These are phyloP conservation scores for Euthynnus affinis DNA, from an alignment of 2,797 vertebrate species.

Conservation along the genomic window DNA sequence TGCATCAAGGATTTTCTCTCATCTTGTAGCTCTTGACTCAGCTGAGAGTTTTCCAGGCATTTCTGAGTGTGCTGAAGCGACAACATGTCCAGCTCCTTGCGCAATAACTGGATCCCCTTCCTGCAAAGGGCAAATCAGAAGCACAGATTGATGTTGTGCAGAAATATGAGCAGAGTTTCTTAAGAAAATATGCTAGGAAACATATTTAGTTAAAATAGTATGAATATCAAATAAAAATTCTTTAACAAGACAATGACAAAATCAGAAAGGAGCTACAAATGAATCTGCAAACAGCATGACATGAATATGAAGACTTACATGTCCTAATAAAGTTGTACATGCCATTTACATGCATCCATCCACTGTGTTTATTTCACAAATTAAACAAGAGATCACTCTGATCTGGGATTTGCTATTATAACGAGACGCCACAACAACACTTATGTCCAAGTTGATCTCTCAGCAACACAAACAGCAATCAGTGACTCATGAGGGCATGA, in stretches of 20 bases:
- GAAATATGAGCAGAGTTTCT: not conserved
- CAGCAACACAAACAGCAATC: not conserved
- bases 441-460: not conserved
- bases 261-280: no score
- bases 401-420: not conserved
- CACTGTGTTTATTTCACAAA: not conserved
- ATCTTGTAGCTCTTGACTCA: conserved; percentile 91
- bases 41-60: conserved; percentile 93
- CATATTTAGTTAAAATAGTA: not conserved
- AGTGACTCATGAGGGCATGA: not conserved
- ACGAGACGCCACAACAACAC: not conserved
- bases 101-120: conserved; percentile 91
- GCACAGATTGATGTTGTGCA: not conserved
- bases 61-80: conserved; percentile 96
- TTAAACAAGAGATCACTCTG: not conserved
- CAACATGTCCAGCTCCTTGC: conserved; percentile 93
- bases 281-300: no score
- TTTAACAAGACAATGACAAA: no score
- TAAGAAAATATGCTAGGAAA: not conserved
- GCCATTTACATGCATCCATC: not conserved
- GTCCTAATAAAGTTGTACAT: no score
- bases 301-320: no score
- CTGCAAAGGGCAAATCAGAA: conserved; percentile 76
- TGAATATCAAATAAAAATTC: not conserved
- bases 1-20: conserved; percentile 89